Evolutionary conservation across 2,113 vertebrate species (phyloP).

Genomic region (Mohoua ochrocephala): DNA sequence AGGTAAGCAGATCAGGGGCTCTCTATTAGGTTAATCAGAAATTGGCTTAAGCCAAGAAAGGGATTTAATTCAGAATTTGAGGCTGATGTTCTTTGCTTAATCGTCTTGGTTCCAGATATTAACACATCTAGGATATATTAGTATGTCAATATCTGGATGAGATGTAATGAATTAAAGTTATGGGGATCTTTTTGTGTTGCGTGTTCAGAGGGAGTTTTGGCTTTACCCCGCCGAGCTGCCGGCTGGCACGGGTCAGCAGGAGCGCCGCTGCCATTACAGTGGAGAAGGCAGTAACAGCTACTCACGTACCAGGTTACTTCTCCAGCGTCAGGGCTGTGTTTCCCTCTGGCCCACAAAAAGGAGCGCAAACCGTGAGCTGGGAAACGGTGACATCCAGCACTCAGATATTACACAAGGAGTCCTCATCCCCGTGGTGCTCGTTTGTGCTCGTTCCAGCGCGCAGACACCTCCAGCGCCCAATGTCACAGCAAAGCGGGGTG

Average conservation of each 20-base stretch:
- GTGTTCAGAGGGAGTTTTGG: neutral
- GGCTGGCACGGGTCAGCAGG: neutral
- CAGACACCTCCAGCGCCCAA: accelerated
- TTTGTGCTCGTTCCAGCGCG: neutral
- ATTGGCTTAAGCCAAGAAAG: neutral
- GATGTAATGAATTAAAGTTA: neutral
- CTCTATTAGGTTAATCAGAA: neutral
- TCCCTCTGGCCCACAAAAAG: neutral
- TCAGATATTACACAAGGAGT: neutral
- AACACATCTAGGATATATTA: neutral
- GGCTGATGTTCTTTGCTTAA: neutral
- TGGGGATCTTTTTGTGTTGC: accelerated
- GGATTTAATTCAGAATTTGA: neutral
- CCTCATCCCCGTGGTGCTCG: accelerated
- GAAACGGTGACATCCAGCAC: slow-evolving; percentile 33
- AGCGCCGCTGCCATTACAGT: neutral
- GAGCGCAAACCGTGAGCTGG: neutral
- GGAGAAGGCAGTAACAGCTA: neutral
- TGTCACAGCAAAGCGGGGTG: accelerated
- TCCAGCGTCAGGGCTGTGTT: neutral
- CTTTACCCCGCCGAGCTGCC: neutral
- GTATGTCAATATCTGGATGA: neutral
- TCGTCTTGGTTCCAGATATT: neutral
- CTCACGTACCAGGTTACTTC: neutral
- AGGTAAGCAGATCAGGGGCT: neutral